Base-by-base conservation (phyloP, 2,113 vertebrate genomes). In the Burhinus oedicnemus region DNA sequence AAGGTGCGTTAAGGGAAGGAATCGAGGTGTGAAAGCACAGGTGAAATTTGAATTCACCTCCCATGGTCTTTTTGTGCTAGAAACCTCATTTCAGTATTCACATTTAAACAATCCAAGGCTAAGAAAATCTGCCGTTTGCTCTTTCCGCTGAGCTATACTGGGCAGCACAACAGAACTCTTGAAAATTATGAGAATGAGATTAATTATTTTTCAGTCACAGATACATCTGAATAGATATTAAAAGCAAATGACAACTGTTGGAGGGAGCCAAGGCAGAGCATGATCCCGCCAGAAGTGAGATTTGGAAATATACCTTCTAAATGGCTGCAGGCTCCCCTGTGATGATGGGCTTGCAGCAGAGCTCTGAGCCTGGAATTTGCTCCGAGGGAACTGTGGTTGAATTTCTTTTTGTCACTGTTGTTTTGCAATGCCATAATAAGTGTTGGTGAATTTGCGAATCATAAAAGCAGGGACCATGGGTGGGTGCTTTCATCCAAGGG, bases 341-440 rank as follows among this genome's bases (percentile, higher is more conserved):
- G 68, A 45, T 14, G 36, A 65, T 17, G 66, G 58, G 9, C 23
- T 92, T 76, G 40, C 36, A 89, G 61, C 29, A 30, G 54, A 55
- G 40, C 25, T 66, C 62, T 9, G 40, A 47, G 90, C 19, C 49
- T 81, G 87, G 80, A 84, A 91, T 95, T 89, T 84, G 30, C 64
- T 92, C 72, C 1, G 12, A 78, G 69, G 94, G 87, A 95, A 76
- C 62, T 86, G 93, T 66, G 95, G 83, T 86, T 38, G n/a, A 44
- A 32, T 86, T 92, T 90, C 70, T 70, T 89, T 78, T 71, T 95
- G 90, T 74, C 55, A 0, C 90, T 29, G 82, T 66, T 83, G 91
- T 91, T 97, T 91, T 96, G 95, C 78, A 90, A 90, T 52, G 55
- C 89, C 89, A 54, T 21, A 85, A 65, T 34, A 83, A 87, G 57